Base-by-base conservation (phyloP, 2,113 vertebrate species). In the Pipra filicauda region DNA sequence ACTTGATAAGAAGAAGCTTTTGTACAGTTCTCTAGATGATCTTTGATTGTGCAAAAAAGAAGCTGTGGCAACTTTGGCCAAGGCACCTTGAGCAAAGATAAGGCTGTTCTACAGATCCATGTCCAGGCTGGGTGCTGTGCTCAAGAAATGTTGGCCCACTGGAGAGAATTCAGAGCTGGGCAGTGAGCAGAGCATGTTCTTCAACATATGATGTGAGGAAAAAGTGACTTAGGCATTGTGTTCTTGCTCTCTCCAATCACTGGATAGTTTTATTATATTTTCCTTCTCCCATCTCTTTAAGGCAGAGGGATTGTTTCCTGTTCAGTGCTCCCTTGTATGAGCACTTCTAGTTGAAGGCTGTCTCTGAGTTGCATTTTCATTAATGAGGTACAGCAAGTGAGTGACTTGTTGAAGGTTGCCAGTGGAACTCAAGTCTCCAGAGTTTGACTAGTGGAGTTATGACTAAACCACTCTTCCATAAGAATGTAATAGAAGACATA, bases 71-170 rank as follows among this genome's bases (percentile, higher is more conserved):
- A 6, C 21, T 61, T 52, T 35, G 19, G 37, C 30, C 12, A 35
- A 55, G 51, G 14, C 19, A 17, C 4, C 27, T 59, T 55, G 31
- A 43, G 31, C 11, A 33, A 48, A 59, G 33, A 33, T 66, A 24
- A 21, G 31, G 12, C 19, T 30, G 3, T 61, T 3, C 0, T 12
- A 7, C 7, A 62, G 59, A 8, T 33, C 12, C 27, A 4, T 37
- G 12, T n/a, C 20, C 12, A 18, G 17, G 49, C 24, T 67, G 24
- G 41, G 28, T 62, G 11, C 18, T 7, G 0, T 21, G 18, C 15
- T 73, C 6, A 27, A 9, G 49, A 35, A 33, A 7, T 18, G 8
- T 9, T 9, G 11, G 20, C 4, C 16, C 13, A 5, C 19, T 30
- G 67, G 28, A 23, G 49, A 37, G 35, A 59, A 44, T 65, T 58